Evolutionary conservation across 1,140 invertebrate genomes (phyloP).

Genomic region (Pachypeltis micranthus): DNA sequence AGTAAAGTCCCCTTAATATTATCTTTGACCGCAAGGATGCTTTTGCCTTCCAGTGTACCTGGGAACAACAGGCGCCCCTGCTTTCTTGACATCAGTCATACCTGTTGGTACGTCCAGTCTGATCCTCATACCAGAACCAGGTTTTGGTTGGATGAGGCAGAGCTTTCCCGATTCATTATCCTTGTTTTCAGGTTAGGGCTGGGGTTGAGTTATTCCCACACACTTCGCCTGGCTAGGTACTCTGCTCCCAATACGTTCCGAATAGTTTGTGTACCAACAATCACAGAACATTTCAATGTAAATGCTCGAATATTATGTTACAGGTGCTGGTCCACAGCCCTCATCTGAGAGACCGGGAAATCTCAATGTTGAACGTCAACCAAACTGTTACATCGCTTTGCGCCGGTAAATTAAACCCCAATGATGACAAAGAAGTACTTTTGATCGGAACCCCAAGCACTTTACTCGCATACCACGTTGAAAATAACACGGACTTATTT

Average conservation of each 20-base stretch:
- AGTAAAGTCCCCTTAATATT: too few species aligned
- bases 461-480: conserved; percentile 80
- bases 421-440: conserved; percentile 61
- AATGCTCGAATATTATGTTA: background rate
- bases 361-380: conserved; percentile 68
- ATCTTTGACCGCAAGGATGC: too few species aligned
- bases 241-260: background rate
- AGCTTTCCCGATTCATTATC: too few species aligned
- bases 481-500: conserved; percentile 83
- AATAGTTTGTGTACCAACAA: too few species aligned
- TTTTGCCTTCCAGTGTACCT: too few species aligned
- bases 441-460: conserved; percentile 74
- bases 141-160: too few species aligned
- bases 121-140: too few species aligned
- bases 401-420: conserved; percentile 50
- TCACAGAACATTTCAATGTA: background rate
- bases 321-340: conserved; percentile 77
- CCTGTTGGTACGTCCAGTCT: too few species aligned
- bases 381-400: conserved; percentile 59
- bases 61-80: too few species aligned
- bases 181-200: too few species aligned
- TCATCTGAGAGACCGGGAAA: conserved; percentile 51
- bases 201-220: too few species aligned
- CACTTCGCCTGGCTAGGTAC: background rate
- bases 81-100: too few species aligned